phyloP scores from a whole-genome alignment of 2,797 vertebrate genomes.

The Sylvia borin region DNA sequence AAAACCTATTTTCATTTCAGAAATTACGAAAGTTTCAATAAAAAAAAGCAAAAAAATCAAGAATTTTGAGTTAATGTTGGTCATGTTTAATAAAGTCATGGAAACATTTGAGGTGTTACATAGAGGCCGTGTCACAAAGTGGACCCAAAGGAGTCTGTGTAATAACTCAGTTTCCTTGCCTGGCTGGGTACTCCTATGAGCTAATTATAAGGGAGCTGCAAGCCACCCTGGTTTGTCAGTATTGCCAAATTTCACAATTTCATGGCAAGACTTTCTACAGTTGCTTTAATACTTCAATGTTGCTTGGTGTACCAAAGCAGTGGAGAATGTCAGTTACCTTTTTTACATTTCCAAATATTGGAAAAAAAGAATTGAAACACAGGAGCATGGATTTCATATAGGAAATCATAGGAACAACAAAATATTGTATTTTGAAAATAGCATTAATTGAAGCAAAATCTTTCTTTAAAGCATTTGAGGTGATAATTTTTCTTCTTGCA shows the following conservation, averaged over 20 bases:
- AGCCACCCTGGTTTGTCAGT: background rate
- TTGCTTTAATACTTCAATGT: background rate
- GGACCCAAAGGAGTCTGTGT: slow-evolving; percentile 17
- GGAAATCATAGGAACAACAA: background rate
- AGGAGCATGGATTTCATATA: background rate
- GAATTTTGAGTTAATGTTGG: background rate
- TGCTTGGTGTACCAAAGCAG: background rate
- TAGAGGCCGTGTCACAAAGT: background rate
- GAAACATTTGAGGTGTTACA: background rate
- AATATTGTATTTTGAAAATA: background rate
- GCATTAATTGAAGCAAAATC: background rate
- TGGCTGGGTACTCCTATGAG: slow-evolving; percentile 28
- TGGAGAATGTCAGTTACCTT: background rate
- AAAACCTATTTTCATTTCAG: background rate
- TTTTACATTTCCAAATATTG: background rate
- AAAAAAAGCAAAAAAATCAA: background rate
- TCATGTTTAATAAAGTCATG: background rate
- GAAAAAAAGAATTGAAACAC: background rate
- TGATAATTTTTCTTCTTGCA: background rate
- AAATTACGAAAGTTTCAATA: background rate
- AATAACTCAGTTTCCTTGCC: background rate
- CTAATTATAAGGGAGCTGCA: background rate
- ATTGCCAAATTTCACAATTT: slow-evolving; percentile 39
- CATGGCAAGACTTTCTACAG: background rate
- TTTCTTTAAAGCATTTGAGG: background rate